Conservation (phyloP, 2,888 invertebrate genomes). For the Drosophila atripex region DNA sequence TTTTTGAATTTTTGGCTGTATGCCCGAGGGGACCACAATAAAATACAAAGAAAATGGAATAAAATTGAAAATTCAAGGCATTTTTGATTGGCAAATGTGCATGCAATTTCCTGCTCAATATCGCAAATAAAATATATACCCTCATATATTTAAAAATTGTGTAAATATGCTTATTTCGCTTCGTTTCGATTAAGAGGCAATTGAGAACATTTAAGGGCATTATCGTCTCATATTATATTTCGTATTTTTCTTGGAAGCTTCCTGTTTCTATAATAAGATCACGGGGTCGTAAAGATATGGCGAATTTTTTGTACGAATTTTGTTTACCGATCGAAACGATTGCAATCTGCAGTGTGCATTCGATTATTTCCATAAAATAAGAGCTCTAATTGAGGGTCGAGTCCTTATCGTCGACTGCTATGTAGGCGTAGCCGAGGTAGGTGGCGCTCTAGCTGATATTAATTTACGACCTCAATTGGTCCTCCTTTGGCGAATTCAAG, state of each 20-base stretch:
- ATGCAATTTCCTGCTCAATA: conserved; percentile 33
- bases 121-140: conserved; percentile 8
- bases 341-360: conserved; percentile 16
- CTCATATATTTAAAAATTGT: too few relatives aligned
- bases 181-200: conserved; percentile 17
- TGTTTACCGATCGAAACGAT: background rate
- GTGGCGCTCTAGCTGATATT: conserved; percentile 44
- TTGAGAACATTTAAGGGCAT: conserved; percentile 30
- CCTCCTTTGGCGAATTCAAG: too few relatives aligned
- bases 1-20: conserved; percentile 27
- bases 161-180: too few relatives aligned
- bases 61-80: conserved; percentile 21
- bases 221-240: conserved; percentile 18
- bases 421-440: background rate
- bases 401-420: conserved; percentile 17
- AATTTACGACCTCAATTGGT: conserved; percentile 45
- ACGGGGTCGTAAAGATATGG: conserved; percentile 14
- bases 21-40: conserved; percentile 15
- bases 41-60: conserved; percentile 23
- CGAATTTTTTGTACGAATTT: too few relatives aligned
- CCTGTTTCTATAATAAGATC: conserved; percentile 38
- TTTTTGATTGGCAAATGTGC: conserved; percentile 22
- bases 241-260: conserved; percentile 7
- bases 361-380: conserved; percentile 15
- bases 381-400: background rate